Evolutionary conservation across 2,888 invertebrate genomes (phyloP).

Genomic region (Megalurothrips usitatus): DNA sequence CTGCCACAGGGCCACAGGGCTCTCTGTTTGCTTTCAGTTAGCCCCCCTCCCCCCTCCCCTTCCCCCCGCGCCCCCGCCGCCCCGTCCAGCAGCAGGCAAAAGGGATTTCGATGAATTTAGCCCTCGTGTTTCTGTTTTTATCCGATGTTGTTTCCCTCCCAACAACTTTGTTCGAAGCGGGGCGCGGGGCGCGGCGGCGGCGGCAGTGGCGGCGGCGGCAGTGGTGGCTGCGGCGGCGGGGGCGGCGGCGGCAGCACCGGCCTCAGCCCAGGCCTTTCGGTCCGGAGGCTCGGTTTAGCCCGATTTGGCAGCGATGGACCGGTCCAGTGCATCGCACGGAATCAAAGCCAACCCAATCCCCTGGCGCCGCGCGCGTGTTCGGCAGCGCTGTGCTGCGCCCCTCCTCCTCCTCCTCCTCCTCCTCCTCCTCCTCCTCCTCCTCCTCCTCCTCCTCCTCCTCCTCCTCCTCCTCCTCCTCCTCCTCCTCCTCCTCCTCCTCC

Average conservation of each 20-base stretch:
- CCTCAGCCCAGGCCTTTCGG: not conserved
- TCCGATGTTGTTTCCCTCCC: not conserved
- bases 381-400: not conserved
- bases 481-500: too few species aligned
- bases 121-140: conserved; percentile 1
- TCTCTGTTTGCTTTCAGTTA: conserved; percentile 16
- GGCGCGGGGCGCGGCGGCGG: not conserved
- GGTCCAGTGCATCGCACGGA: too few species aligned
- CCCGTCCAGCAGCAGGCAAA: not conserved
- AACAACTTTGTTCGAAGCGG: not conserved
- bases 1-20: not conserved
- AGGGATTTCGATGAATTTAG: conserved; percentile 19
- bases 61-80: not conserved
- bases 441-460: too few species aligned
- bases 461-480: too few species aligned
- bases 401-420: not conserved
- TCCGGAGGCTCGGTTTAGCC: too few species aligned
- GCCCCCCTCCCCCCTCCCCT: not conserved
- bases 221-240: not conserved
- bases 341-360: too few species aligned
- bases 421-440: too few species aligned
- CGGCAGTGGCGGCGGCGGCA: not conserved
- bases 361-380: too few species aligned
- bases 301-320: too few species aligned
- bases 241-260: not conserved